Base-by-base conservation (phyloP, 2,113 vertebrate species). In the Triplophysa siluroides region DNA sequence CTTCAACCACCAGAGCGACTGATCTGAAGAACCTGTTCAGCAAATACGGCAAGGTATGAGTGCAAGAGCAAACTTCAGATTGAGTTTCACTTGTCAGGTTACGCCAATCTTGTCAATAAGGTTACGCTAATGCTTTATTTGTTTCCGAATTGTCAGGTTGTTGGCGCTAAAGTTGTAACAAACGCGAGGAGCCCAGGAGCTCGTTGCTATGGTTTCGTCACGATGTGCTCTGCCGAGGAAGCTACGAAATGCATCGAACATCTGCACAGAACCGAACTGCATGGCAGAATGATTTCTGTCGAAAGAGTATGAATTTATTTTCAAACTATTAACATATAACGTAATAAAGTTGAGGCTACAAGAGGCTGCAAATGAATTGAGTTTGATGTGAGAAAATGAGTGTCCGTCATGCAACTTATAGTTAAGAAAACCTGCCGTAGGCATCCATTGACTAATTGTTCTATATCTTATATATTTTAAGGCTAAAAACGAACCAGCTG, bases 21-120 rank as follows among this genome's bases (percentile, higher is more conserved):
- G 98, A 99, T 89, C 88, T 99, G 87, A 99, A 99, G 91, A 96
- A 93, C 3, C 94, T 99, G 7, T 99, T 99, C 90, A 98, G 96
- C 93, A 99, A 98, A 84, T 95, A 98, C 14, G 98, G 98, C 64
- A 99, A 98, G 95, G 98, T 97, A 5, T 23, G 77, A 0, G 88
- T 79, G 8, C 38, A 3, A 14, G 21, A 0, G 6, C 24, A 14
- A 2, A 33, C 69, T 21, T 18, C 65, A 47, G 8, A 3, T 21
- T 58, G 19, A 58, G 9, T 10, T 1, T 4, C n/a, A 21, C 7
- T 58, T 58, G 18, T n/a, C 7, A 54, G 47, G 47, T 14, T 33
- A 33, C 33, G 33, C 4, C 4, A 33, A 33, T 7, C 8, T 38
- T 38, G 0, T 38, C 33, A 38, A 38, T 38, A 38, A 38, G 33